A percentile compares a stretch with the other conserved stretches of the same genome.
Conservation (phyloP, 2,888 invertebrate genomes). For the Chironomus tentans region DNA sequence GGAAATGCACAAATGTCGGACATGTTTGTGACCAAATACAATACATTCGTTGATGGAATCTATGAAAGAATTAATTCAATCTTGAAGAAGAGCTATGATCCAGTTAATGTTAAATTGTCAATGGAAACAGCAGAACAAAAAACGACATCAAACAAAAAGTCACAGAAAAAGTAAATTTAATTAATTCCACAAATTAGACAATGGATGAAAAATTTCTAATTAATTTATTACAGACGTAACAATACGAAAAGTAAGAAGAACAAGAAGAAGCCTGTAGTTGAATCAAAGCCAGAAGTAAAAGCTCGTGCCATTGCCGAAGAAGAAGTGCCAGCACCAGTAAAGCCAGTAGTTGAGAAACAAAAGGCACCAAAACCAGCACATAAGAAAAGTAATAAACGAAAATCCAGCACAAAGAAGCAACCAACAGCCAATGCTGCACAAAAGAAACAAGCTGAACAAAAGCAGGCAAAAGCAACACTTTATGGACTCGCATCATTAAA, state of each 20-base stretch:
- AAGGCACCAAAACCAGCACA: slow-evolving; percentile 39
- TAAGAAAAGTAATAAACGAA: slow-evolving; percentile 33
- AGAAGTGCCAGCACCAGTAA: slow-evolving; percentile 32
- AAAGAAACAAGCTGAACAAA: slow-evolving; percentile 31
- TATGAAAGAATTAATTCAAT: slow-evolving; percentile 73
- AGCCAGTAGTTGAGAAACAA: slow-evolving; percentile 35
- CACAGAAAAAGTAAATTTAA: slow-evolving; percentile 40
- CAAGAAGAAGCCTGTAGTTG: not conserved
- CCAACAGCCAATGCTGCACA: slow-evolving; percentile 32
- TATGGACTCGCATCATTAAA: slow-evolving; percentile 71
- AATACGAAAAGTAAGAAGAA: slow-evolving; percentile 23
- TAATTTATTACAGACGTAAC: not conserved
- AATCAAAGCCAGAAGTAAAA: slow-evolving; percentile 27
- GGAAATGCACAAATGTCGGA: slow-evolving; percentile 48
- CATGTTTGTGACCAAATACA: slow-evolving; percentile 70
- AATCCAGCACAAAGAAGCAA: slow-evolving; percentile 37
- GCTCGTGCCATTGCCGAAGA: slow-evolving; percentile 32
- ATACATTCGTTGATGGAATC: slow-evolving; percentile 76
- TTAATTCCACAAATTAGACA: not conserved
- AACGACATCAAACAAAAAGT: slow-evolving; percentile 49
- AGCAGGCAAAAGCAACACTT: slow-evolving; percentile 64
- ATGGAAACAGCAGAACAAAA: slow-evolving; percentile 7
- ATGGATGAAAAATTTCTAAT: not conserved
- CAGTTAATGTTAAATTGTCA: slow-evolving; percentile 63
- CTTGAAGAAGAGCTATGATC: slow-evolving; percentile 69